Percentiles rank a stretch among this genome's conserved stretches.
These are phyloP conservation scores for Philhelius pedissequus DNA, from an alignment of 2,888 invertebrate species.

Conservation along the genomic window DNA sequence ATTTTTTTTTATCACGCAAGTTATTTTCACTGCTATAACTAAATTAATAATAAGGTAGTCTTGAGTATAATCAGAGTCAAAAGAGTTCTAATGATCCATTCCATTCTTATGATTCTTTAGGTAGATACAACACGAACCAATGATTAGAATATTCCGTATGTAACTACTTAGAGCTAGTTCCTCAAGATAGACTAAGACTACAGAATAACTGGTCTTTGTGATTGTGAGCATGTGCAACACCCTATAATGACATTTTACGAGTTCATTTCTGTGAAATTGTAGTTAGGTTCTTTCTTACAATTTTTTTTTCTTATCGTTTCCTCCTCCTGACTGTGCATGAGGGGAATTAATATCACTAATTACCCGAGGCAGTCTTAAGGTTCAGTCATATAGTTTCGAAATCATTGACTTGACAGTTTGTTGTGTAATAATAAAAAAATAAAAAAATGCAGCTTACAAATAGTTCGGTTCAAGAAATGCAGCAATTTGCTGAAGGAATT, in stretches of 20 bases:
- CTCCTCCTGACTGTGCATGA: neutral
- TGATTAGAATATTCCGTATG: slow-evolving; percentile 10
- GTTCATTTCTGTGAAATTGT: slow-evolving; percentile 5
- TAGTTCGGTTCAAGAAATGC: neutral
- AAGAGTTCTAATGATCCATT: slow-evolving; percentile 17
- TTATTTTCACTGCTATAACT: neutral
- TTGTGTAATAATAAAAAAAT: slow-evolving; percentile 26
- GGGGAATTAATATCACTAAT: slow-evolving; percentile 14
- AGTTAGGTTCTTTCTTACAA: neutral
- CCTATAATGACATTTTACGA: slow-evolving; percentile 49
- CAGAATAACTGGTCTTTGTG: slow-evolving; percentile 21
- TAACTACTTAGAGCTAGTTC: neutral
- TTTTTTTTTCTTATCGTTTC: neutral
- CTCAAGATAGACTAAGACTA: neutral
- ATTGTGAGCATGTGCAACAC: slow-evolving; percentile 57
- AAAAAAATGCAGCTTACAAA: neutral
- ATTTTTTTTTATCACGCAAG: slow-evolving; percentile 5
- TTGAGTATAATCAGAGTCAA: neutral
- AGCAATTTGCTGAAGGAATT: neutral
- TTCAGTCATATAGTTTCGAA: neutral
- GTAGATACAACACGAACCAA: neutral
- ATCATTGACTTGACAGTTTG: slow-evolving; percentile 45
- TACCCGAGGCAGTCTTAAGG: neutral
- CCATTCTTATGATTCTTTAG: neutral
- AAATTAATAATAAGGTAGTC: neutral